Evolutionary conservation across 2,797 vertebrate species (phyloP), one percentile per base, ranked within the genome.

Genomic region (Nannoperca obscura): DNA sequence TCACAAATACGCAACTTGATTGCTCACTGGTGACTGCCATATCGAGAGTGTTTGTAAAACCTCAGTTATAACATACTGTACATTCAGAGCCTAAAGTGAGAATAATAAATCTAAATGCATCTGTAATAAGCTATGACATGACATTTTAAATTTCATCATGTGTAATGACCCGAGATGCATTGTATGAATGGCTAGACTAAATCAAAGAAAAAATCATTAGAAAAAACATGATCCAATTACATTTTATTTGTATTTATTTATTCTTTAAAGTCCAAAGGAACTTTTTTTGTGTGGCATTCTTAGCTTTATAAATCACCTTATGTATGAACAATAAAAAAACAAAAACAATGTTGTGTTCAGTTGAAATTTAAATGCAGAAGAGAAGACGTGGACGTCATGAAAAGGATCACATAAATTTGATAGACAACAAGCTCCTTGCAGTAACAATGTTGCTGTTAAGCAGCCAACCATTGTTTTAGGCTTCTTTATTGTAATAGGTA

Each of bases 51-150:
- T 27, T 65, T 30, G 30, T 64, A 19, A 54, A 78, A 68, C 3
- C 38, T 78, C 0, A 49, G 32, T 68, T 44, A 38, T 12, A 69
- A 46, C 64, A 32, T n/a, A 40, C 22, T 44, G 19, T 47, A 57
- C 10, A 54, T 61, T 62, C 13, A 76, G 46, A 76, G 46, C 34
- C 34, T 66, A 24, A 58, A 52, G 7, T 55, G 62, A 76, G 27
- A 59, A 77, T 63, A 71, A 76, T 61, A 30, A 46, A 55, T 15
- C 27, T 40, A 74, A 74, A 88, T 76, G 14, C 44, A 70, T 69
- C 36, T 42, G 17, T 58, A 61, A 70, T 71, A 61, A 58, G 42
- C 60, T 40, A 47, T 38, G 12, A 24, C 12, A 50, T 81, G 61
- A 69, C n/a, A 69, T 71, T 76, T 62, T n/a, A 65, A 42, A 82